Evolutionary conservation across 2,888 invertebrate genomes (phyloP).

Genomic region (Antitype chi): DNA sequence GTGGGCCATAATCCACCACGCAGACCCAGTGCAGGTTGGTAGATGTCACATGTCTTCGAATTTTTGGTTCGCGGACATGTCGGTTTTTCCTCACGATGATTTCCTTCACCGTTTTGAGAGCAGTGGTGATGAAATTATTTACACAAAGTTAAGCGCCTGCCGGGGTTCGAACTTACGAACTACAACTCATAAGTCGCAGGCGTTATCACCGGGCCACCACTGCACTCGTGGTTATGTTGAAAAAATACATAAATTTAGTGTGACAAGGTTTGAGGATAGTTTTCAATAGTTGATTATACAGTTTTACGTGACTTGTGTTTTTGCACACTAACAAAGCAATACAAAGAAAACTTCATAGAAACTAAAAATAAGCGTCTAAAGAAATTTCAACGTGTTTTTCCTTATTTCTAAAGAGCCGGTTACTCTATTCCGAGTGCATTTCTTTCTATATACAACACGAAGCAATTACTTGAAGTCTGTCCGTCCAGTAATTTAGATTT

Average conservation of each 20-base stretch:
- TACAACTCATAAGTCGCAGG: too few relatives aligned
- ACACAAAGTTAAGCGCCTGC: too few relatives aligned
- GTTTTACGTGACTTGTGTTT: background rate
- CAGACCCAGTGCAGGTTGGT: too few relatives aligned
- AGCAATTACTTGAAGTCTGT: slow-evolving; percentile 44
- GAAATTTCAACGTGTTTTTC: slow-evolving; percentile 9
- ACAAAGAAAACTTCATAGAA: slow-evolving; percentile 11
- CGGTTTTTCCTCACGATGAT: too few relatives aligned
- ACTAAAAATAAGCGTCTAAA: slow-evolving; percentile 23
- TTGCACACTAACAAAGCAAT: slow-evolving; percentile 4
- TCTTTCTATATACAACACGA: slow-evolving; percentile 25
- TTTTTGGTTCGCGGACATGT: too few relatives aligned
- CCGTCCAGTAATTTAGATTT: slow-evolving; percentile 44
- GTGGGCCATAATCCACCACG: too few relatives aligned
- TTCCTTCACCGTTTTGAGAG: too few relatives aligned
- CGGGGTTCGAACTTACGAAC: too few relatives aligned
- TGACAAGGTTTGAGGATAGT: background rate
- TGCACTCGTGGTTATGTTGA: background rate
- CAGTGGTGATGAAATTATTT: too few relatives aligned
- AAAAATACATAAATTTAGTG: background rate
- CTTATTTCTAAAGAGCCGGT: slow-evolving; percentile 19
- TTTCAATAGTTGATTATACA: background rate
- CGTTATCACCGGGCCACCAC: too few relatives aligned
- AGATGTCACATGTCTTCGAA: too few relatives aligned
- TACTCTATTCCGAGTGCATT: slow-evolving; percentile 26